Percentiles rank a stretch among this genome's conserved stretches.
phyloP scores from a whole-genome alignment of 2,797 vertebrate species.

The Mus caroli region DNA sequence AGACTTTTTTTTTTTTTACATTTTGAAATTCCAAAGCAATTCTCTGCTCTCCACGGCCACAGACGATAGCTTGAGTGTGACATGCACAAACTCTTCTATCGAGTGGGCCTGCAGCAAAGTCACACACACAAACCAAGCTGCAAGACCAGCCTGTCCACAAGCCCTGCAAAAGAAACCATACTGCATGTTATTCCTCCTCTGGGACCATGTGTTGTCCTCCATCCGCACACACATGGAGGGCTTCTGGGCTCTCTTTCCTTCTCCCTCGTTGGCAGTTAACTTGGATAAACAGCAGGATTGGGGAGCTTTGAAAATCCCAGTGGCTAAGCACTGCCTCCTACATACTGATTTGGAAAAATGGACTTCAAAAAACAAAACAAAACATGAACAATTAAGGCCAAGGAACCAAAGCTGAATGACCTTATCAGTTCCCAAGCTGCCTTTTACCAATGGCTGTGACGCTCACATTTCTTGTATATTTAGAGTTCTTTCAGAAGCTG shows the following conservation, averaged over 20 bases:
- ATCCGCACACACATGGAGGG: neutral
- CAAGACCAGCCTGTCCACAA: neutral
- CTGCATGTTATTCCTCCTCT: neutral
- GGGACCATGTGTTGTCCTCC: neutral
- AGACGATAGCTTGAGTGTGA: neutral
- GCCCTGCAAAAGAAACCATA: neutral
- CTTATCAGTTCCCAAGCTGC: neutral
- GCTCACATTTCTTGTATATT: neutral
- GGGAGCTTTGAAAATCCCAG: neutral
- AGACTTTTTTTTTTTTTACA: neutral
- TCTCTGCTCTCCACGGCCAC: neutral
- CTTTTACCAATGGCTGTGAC: neutral
- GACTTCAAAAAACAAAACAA: neutral
- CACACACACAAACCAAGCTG: neutral
- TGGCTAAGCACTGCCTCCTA: neutral
- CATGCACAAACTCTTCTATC: neutral
- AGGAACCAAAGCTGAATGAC: neutral
- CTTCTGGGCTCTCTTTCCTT: neutral
- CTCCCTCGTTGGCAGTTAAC: neutral
- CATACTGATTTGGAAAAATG: neutral
- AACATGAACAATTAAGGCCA: neutral
- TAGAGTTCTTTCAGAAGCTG: neutral
- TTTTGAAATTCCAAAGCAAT: conserved; percentile 73
- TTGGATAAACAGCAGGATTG: neutral
- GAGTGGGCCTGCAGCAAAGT: neutral